A percentile compares a stretch with the other conserved stretches of the same genome.
Conservation (phyloP, 2,797 vertebrate species). For the Epinephelus malabaricus region DNA sequence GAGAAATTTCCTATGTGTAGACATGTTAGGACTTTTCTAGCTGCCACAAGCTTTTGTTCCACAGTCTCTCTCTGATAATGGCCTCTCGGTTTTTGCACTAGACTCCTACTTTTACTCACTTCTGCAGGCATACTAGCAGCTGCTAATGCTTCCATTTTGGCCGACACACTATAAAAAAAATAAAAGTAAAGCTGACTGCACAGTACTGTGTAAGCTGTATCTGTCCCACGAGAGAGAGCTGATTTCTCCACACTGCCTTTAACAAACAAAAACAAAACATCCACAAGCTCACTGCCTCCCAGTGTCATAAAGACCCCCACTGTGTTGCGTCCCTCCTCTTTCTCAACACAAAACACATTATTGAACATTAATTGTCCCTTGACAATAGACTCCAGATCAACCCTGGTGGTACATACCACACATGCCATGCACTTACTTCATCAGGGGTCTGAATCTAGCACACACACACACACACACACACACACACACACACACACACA, state of each 20-base stretch:
- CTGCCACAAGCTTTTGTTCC: background rate
- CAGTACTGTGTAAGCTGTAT: constrained; percentile 8
- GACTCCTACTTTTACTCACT: background rate
- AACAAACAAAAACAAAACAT: constrained; percentile 22
- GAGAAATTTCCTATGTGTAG: background rate
- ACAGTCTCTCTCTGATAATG: background rate
- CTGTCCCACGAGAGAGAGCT: background rate
- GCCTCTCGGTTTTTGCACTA: background rate
- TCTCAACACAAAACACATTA: constrained; percentile 56
- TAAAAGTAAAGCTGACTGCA: background rate
- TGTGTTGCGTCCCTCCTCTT: constrained; percentile 36
- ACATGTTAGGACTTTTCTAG: background rate
- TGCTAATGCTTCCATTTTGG: background rate
- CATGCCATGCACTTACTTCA: constrained; percentile 60
- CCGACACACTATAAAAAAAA: background rate
- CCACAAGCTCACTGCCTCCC: constrained; percentile 30
- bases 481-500: background rate
- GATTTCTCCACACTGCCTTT: constrained; percentile 20
- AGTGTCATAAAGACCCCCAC: constrained; percentile 40
- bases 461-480: background rate
- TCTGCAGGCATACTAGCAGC: background rate
- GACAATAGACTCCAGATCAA: constrained; percentile 55
- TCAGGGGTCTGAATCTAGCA: constrained; percentile 15
- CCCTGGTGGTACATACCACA: constrained; percentile 47
- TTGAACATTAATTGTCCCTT: constrained; percentile 58